Percentiles rank a stretch among this genome's conserved stretches.
These are phyloP conservation scores for Paratilapia polleni DNA, from an alignment of 2,113 vertebrate genomes.

Conservation along the genomic window DNA sequence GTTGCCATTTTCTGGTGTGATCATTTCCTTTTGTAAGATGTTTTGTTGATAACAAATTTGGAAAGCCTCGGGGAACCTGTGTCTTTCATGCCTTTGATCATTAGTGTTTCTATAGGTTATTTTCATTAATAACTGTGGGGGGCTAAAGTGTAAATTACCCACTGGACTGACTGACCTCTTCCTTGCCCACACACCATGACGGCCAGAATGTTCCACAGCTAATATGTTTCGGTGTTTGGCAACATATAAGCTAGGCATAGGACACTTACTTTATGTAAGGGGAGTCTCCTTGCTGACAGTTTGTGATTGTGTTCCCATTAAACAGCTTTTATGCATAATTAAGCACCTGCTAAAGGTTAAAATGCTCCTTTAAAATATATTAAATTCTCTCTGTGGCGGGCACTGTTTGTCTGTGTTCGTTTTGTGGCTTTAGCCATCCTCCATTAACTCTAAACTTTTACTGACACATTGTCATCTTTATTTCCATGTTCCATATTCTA, in stretches of 20 bases:
- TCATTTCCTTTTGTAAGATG: no score
- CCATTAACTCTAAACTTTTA: neutral
- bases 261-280: neutral
- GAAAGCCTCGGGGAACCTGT: neutral
- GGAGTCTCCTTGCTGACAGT: slow-evolving; percentile 12
- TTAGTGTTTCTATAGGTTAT: neutral
- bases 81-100: neutral
- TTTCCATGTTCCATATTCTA: neutral
- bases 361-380: slow-evolving; percentile 15
- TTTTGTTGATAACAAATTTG: neutral
- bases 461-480: neutral
- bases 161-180: slow-evolving; percentile 8
- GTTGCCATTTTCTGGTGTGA: no score
- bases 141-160: neutral
- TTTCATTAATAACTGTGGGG: neutral
- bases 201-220: neutral
- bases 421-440: slow-evolving; percentile 1
- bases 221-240: slow-evolving; percentile 22
- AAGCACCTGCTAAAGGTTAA: slow-evolving; percentile 34
- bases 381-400: slow-evolving; percentile 12
- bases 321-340: slow-evolving; percentile 46
- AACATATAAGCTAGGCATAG: slow-evolving; percentile 7
- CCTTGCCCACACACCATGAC: slow-evolving; percentile 11
- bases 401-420: neutral
- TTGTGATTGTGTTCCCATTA: neutral